Evolutionary conservation across 2,888 invertebrate species (phyloP), one percentile per base, ranked within the genome.

Genomic region (Dicranocentrus wangi): DNA sequence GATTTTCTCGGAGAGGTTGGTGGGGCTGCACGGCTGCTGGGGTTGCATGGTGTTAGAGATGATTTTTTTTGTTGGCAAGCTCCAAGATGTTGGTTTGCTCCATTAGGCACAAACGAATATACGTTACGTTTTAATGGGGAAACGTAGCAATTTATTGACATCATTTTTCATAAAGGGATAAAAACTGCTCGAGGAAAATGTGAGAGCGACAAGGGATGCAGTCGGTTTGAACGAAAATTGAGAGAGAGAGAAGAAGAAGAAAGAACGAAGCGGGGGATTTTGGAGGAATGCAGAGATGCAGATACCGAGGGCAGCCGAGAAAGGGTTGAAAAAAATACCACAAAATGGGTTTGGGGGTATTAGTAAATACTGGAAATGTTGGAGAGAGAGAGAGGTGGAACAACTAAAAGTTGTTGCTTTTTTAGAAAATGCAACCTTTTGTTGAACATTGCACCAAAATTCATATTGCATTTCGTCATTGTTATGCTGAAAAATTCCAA

Each of bases 51-150:
- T 60, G 42, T 23, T 23, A 43, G 72, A 71, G 25, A 71, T 60
- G 19, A 19, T 71, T 72, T 23, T 1, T 55, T 61, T 73, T 73
- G 63, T 53, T 73, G 65, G 65, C 73, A 75, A 55, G 51, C 63
- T 32, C 19, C 42, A 68, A 76, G 66, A 66, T 76, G 68, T 15
- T 47, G 68, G 76, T 76, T 58, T 42, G 76, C 68, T 66, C 76
- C 76, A 76, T 76, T 76, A 76, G 68, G 43, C 76, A 68, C 76
- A 32, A 58, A n/a, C 42, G 58, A 66, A 76, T 75, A 75, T 68
- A 68, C 68, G 58, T 76, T 68, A 68, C 68, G 58, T 76, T 76
- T 76, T 66, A 68, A 76, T 73, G 55, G 73, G 73, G 51, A 61
- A 63, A 65, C 39, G 51, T 65, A 65, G 53, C 43, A 73, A 73